These are phyloP conservation scores for Procapra przewalskii DNA, from an alignment of 2,113 vertebrate species.

Conservation along the genomic window DNA sequence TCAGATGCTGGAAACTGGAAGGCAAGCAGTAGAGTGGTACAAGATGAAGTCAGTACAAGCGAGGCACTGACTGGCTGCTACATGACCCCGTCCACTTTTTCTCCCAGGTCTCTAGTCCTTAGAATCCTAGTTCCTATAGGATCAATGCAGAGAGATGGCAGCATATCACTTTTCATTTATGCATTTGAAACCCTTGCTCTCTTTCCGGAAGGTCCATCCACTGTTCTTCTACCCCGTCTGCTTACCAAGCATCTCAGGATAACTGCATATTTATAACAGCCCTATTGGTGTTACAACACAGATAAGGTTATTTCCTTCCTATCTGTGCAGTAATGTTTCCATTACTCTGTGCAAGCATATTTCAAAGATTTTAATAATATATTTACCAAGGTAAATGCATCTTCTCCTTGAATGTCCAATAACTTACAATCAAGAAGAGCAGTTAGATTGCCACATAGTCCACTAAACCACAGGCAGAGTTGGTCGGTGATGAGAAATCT, in stretches of 20 bases:
- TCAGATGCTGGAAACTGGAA: neutral
- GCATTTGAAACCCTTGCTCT: neutral
- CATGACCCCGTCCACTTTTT: neutral
- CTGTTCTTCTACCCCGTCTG: neutral
- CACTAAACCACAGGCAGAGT: constrained; percentile 16
- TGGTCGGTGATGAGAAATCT: constrained; percentile 54
- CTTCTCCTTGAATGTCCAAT: neutral
- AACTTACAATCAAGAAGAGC: constrained; percentile 47
- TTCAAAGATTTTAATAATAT: constrained; percentile 51
- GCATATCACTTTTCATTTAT: neutral
- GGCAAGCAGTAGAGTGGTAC: neutral
- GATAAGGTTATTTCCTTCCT: neutral
- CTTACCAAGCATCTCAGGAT: neutral
- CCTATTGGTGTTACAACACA: neutral
- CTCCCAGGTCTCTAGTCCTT: neutral
- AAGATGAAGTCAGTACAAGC: neutral
- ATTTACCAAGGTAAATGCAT: constrained; percentile 22
- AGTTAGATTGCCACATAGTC: constrained; percentile 10
- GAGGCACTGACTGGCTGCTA: neutral
- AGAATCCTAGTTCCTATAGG: neutral
- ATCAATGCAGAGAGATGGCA: neutral
- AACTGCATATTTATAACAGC: neutral
- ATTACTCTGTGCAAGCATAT: constrained; percentile 11
- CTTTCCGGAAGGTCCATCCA: neutral
- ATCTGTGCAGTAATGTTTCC: neutral